Evolutionary conservation across 2,888 invertebrate species (phyloP), one percentile per base, ranked within the genome.

Genomic region (Tortrix viridana): DNA sequence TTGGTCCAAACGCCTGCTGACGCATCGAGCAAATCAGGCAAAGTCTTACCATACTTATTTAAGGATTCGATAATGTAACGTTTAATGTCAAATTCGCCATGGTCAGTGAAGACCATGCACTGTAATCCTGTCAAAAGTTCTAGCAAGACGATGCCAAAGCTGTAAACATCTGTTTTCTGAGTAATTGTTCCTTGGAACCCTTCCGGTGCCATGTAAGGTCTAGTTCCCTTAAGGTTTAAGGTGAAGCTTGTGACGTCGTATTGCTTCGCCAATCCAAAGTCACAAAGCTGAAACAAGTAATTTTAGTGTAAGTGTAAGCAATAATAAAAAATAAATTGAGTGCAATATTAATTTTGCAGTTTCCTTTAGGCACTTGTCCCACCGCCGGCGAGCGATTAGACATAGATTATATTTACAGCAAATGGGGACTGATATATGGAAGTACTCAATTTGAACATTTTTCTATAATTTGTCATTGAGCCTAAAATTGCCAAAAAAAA

Each of bases 171-270:
- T 70, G 95, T 92, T 86, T 96, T 95, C 19, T 94, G 93, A n/a
- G 96, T 95, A 50, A 95, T 90, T 64, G 94, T 95, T 7, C 94
- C 95, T 41, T 92, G 93, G 70, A 94, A 93, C 26, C 95, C 94
- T 86, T 97, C 96, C 0, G 95, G 95, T n/a, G 96, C 94, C 95
- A 96, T 95, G 80, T 96, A 96, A 0, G 95, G 95, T 5, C 92
- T 91, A 12, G 96, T 96, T 3, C 96, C 96, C 79, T 94, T 91
- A 22, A 94, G 91, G 9, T 90, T 92, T 14, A 93, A 90, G 5
- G 92, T 92, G 4, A 93, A 88, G 58, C 85, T 79, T 44, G 90
- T 89, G 20, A 86, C 82, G 60, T 92, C 91, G 72, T 90, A 87
- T 72, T 93, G 85, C 76, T 95, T 94, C 2, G 95, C 94, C 58